These are phyloP conservation scores for Channa striata DNA, from an alignment of 2,797 vertebrate species.

Conservation along the genomic window DNA sequence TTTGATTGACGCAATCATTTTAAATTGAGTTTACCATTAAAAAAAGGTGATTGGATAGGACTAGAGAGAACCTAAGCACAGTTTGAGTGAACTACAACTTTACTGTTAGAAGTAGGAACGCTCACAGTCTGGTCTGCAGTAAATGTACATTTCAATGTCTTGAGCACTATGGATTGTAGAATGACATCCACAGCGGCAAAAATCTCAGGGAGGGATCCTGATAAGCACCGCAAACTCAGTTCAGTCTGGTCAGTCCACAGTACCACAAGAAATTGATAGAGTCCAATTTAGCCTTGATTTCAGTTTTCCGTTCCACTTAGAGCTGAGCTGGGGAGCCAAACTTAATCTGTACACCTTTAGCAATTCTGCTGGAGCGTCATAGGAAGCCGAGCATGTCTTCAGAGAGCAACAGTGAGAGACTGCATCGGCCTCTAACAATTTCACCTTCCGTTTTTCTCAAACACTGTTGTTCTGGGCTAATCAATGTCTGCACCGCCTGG, in stretches of 20 bases:
- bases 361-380: slow-evolving; percentile 62
- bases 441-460: slow-evolving; percentile 15
- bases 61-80: background rate
- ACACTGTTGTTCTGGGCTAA: slow-evolving; percentile 54
- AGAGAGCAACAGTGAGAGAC: slow-evolving; percentile 2
- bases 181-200: background rate
- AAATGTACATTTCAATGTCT: background rate
- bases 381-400: slow-evolving; percentile 9
- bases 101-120: too few relatives aligned
- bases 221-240: too few relatives aligned
- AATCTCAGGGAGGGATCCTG: background rate
- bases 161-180: background rate
- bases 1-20: too few relatives aligned
- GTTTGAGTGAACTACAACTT: too few relatives aligned
- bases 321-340: slow-evolving; percentile 25
- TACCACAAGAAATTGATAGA: background rate
- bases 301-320: slow-evolving; percentile 43
- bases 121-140: background rate
- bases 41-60: background rate
- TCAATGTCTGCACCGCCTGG: slow-evolving; percentile 47
- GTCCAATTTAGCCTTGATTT: slow-evolving; percentile 14
- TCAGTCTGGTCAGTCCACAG: background rate
- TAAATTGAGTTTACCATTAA: background rate
- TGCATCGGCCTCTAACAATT: slow-evolving; percentile 17
- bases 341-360: slow-evolving; percentile 33